These are phyloP conservation scores for Nothobranchius kuhntae DNA, from an alignment of 2,113 vertebrate genomes.

Conservation along the genomic window DNA sequence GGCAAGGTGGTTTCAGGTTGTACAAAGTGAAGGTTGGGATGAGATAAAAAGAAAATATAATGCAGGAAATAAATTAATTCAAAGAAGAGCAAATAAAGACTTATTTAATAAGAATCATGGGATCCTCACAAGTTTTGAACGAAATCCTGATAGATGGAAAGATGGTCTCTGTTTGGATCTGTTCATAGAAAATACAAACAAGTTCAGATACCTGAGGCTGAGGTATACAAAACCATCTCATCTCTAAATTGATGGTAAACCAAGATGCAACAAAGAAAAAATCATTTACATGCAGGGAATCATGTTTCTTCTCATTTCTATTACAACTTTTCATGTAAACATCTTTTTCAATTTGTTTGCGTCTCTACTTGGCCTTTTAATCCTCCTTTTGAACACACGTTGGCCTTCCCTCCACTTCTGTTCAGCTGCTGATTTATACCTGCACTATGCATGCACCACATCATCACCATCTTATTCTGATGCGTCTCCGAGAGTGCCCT, in stretches of 20 bases:
- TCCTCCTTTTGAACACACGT: constrained; percentile 16
- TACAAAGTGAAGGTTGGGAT: constrained; percentile 19
- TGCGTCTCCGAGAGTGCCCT: constrained; percentile 30
- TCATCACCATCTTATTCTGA: constrained; percentile 33
- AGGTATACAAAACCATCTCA: too few species aligned
- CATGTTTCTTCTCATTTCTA: too few species aligned
- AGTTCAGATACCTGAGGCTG: too few species aligned
- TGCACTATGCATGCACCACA: constrained; percentile 38
- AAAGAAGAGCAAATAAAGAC: constrained; percentile 2
- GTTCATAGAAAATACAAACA: too few species aligned
- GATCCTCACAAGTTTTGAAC: too few species aligned
- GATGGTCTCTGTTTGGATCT: too few species aligned
- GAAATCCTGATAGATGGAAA: too few species aligned
- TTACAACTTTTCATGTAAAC: background rate
- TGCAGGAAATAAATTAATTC: constrained; percentile 33
- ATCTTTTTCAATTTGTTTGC: constrained; percentile 4
- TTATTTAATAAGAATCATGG: too few species aligned
- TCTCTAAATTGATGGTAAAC: too few species aligned
- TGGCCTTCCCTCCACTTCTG: constrained; percentile 18
- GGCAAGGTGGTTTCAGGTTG: constrained; percentile 1
- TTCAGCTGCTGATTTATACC: constrained; percentile 48
- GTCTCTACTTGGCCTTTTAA: constrained; percentile 2
- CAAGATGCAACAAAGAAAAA: too few species aligned
- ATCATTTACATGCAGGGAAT: too few species aligned
- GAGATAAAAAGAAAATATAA: constrained; percentile 6